Evolutionary conservation across 2,113 vertebrate species (phyloP).

Genomic region (Smithornis capensis): DNA sequence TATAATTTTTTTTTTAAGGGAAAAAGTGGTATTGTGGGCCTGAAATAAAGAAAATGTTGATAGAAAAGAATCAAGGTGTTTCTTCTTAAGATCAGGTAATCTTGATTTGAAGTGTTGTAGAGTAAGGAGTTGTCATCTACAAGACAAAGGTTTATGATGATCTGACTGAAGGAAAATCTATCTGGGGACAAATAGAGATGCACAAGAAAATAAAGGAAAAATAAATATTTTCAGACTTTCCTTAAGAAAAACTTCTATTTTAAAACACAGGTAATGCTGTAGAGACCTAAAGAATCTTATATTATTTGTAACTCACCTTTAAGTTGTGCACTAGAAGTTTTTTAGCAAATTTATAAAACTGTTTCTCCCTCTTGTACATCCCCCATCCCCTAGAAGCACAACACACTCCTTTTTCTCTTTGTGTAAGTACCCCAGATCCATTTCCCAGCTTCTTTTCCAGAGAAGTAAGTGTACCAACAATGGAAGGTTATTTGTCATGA

Average conservation of each 20-base stretch:
- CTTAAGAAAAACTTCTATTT: background rate
- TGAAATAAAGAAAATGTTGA: background rate
- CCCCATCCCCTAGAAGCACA: rapidly evolving
- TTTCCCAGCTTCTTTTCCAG: conserved; percentile 27
- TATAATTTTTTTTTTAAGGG: background rate
- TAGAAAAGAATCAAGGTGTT: background rate
- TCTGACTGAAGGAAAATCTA: conserved; percentile 7
- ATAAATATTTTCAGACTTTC: background rate
- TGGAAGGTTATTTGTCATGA: conserved; percentile 48
- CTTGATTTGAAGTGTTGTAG: background rate
- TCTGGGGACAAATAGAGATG: background rate
- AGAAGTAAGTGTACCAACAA: conserved; percentile 26
- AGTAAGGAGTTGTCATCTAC: background rate
- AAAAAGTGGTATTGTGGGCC: background rate
- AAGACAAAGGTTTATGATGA: background rate
- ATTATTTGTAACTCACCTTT: conserved; percentile 28
- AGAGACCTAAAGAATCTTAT: background rate
- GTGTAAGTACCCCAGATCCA: conserved; percentile 11
- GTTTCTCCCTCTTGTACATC: background rate
- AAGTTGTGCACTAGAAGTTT: conserved; percentile 19
- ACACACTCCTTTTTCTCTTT: background rate
- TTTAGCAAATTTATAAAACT: conserved; percentile 42
- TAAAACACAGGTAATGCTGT: background rate
- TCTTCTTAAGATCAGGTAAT: background rate
- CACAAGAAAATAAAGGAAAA: background rate